A percentile compares a stretch with the other conserved stretches of the same genome.
phyloP scores from a whole-genome alignment of 2,888 invertebrate species.

The Melangyna quadrimaculata region DNA sequence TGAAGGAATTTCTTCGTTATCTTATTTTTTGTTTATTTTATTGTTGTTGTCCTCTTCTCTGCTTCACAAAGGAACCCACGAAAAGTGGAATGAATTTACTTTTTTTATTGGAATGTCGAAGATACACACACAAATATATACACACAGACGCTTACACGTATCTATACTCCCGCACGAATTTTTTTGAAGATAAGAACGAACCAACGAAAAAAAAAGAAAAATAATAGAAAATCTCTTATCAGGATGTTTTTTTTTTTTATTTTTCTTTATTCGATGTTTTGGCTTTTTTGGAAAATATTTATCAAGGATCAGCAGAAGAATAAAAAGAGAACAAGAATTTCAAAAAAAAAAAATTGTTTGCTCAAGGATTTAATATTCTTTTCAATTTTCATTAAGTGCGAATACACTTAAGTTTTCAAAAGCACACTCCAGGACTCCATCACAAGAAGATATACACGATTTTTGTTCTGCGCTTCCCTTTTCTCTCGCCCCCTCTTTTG shows the following conservation, averaged over 20 bases:
- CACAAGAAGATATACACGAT: slow-evolving; percentile 18
- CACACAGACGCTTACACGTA: slow-evolving; percentile 30
- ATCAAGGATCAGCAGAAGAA: not conserved
- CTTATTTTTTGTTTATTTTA: slow-evolving; percentile 11
- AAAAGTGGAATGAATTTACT: slow-evolving; percentile 36
- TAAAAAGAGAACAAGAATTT: not conserved
- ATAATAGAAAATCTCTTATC: slow-evolving; percentile 28
- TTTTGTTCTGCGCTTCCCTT: not conserved
- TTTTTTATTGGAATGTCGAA: slow-evolving; percentile 42
- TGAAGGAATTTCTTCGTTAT: slow-evolving; percentile 27
- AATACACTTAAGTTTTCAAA: slow-evolving; percentile 51
- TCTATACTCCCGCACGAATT: slow-evolving; percentile 44
- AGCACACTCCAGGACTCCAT: slow-evolving; percentile 49
- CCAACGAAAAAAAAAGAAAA: slow-evolving; percentile 4
- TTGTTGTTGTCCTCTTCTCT: slow-evolving; percentile 42
- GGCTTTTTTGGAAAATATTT: not conserved
- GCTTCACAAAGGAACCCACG: not conserved
- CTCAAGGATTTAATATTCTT: slow-evolving; percentile 30
- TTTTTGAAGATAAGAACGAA: slow-evolving; percentile 6
- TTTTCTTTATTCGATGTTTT: not conserved
- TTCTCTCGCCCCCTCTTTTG: not conserved
- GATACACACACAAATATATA: slow-evolving; percentile 33
- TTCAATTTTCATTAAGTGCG: slow-evolving; percentile 30
- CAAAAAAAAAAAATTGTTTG: slow-evolving; percentile 25
- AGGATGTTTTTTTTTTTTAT: slow-evolving; percentile 1